Conservation (phyloP, 2,113 vertebrate species). For the Albula glossodonta region DNA sequence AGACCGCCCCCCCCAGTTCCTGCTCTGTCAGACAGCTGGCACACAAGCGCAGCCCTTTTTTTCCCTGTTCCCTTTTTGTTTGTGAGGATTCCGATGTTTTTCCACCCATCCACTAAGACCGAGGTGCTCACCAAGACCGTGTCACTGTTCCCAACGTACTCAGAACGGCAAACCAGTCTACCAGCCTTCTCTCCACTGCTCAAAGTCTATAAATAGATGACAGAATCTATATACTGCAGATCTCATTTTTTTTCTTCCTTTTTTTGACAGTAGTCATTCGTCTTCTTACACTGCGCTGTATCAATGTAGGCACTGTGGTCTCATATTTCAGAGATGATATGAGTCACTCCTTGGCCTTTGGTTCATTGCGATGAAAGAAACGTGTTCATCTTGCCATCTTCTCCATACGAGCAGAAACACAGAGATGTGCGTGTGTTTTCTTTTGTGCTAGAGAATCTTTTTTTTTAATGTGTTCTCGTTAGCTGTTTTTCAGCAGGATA, state of each 20-base stretch:
- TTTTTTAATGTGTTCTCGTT: not conserved
- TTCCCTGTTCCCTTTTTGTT: constrained; percentile 59
- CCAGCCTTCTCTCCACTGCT: not conserved
- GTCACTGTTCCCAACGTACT: not conserved
- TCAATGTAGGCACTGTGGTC: not conserved
- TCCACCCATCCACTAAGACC: not conserved
- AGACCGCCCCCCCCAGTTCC: constrained; percentile 73
- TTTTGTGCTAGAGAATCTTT: not conserved
- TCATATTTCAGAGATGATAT: no score
- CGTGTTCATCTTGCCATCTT: not conserved
- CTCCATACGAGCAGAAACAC: not conserved
- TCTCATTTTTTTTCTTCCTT: not conserved
- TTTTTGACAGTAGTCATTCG: not conserved
- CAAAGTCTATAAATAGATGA: not conserved
- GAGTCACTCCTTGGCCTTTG: not conserved
- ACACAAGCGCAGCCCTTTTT: constrained; percentile 61
- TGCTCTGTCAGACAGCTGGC: constrained; percentile 71
- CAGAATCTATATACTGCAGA: not conserved
- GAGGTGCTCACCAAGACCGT: no score
- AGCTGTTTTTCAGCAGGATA: not conserved
- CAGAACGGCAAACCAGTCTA: not conserved
- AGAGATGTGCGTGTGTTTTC: not conserved
- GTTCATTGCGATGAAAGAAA: not conserved
- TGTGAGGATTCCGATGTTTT: constrained; percentile 39
- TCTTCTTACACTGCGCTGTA: not conserved